These are phyloP conservation scores for Escarpia spicata DNA, from an alignment of 2,888 invertebrate genomes.

Conservation along the genomic window DNA sequence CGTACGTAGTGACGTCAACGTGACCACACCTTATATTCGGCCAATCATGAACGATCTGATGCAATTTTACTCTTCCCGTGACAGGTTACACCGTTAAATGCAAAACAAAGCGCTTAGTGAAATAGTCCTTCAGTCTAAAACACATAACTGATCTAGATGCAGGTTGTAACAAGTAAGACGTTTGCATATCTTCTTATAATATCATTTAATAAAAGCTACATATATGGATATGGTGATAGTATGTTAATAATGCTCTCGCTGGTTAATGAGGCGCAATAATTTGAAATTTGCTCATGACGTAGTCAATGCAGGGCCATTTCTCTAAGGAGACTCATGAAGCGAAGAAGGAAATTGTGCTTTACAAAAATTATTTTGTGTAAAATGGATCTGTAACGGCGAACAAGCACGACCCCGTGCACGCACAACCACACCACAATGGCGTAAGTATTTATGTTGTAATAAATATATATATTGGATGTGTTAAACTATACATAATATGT, in stretches of 20 bases:
- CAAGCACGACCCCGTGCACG: not conserved
- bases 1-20: not conserved
- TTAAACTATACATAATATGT: not conserved
- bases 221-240: not conserved
- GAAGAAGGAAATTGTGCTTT: not conserved
- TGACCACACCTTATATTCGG: not conserved
- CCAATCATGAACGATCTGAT: not conserved
- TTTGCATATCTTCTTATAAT: not conserved
- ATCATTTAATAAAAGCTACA: not conserved
- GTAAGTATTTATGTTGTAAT: not conserved
- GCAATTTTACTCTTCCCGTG: not conserved
- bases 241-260: not conserved
- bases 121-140: not conserved
- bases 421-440: not conserved
- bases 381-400: not conserved
- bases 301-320: not conserved
- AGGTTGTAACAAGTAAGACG: not conserved
- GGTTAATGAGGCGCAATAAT: not conserved
- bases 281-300: not conserved
- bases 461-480: not conserved
- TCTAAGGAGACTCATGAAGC: slow-evolving; percentile 9
- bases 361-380: not conserved
- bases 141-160: not conserved
- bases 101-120: not conserved
- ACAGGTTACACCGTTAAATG: not conserved